phyloP scores from a whole-genome alignment of 2,797 vertebrate species.

The Chelonia mydas region DNA sequence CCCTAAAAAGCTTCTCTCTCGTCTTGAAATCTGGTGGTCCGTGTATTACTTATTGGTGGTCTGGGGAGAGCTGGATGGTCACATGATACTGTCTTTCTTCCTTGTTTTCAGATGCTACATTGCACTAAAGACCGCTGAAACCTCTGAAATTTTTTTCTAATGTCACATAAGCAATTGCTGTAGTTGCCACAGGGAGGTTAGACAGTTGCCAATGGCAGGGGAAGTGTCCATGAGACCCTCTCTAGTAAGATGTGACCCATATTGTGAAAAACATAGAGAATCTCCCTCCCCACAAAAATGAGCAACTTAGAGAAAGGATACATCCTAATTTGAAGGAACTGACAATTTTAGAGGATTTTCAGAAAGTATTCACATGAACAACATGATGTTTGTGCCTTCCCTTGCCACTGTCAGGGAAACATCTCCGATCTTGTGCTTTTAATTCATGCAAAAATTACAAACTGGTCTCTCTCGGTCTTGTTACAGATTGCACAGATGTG shows the following conservation, averaged over 20 bases:
- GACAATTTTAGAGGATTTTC: neutral
- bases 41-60: neutral
- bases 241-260: neutral
- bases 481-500: constrained; percentile 90
- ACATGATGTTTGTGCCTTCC: fast-evolving
- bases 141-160: neutral
- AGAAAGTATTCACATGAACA: neutral
- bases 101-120: neutral
- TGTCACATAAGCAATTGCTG: neutral
- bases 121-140: neutral
- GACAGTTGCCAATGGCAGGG: neutral
- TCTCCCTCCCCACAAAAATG: neutral
- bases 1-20: neutral
- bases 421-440: neutral
- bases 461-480: neutral
- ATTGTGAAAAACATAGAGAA: neutral
- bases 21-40: neutral
- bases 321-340: neutral
- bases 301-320: neutral
- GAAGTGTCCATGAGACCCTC: neutral
- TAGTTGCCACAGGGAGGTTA: neutral
- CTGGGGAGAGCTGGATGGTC: neutral
- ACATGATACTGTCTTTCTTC: neutral
- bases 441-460: neutral
- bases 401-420: neutral